Base-by-base conservation (phyloP, 2,888 invertebrate genomes). In the Hypomecis punctinalis region DNA sequence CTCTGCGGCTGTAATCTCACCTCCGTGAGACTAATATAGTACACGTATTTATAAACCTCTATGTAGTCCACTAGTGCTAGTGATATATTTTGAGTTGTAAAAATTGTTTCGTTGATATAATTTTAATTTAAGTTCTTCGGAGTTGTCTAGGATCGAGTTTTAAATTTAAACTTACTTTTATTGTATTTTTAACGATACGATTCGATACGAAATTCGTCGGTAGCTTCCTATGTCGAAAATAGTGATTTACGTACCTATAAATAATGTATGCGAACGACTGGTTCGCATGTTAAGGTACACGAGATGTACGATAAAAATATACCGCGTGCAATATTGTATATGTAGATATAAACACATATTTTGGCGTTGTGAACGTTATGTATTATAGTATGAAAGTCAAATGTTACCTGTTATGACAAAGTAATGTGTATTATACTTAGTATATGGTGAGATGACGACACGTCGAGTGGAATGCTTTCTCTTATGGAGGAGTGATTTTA, bases 361-460 rank as follows among this genome's bases (percentile, higher is more conserved):
- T 90, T 90, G 89, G 90, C 92, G 92, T 92, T 92, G 90, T 92
- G 90, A 93, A 92, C 91, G 92, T 93, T 91, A 86, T 91, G 90
- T 91, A 91, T 87, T 89, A 90, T 90, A 90, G 86, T 87, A 86
- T 90, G 88, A 85, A 92, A 92, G 92, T 93, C 92, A 91, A 89
- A 92, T 93, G 93, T 93, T 93, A 93, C 93, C 93, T 92, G 92
- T 93, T 92, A 91, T 91, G 90, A 90, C 89, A 90, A 92, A 91
- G 86, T 91, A 88, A 90, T 88, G 86, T 91, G 91, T 91, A 90
- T 87, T 88, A 87, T 90, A 73, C 61, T 63, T 71, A 91, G 83
- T 84, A 85, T 83, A 84, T 79, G 79, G 84, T 80, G 81, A 80
- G 78, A 78, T 77, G 78, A 73, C 66, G 76, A 81, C 78, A 78